A percentile compares a stretch with the other conserved stretches of the same genome.
These are phyloP conservation scores for Centropus unirufus DNA, from an alignment of 2,113 vertebrate genomes.

Conservation along the genomic window DNA sequence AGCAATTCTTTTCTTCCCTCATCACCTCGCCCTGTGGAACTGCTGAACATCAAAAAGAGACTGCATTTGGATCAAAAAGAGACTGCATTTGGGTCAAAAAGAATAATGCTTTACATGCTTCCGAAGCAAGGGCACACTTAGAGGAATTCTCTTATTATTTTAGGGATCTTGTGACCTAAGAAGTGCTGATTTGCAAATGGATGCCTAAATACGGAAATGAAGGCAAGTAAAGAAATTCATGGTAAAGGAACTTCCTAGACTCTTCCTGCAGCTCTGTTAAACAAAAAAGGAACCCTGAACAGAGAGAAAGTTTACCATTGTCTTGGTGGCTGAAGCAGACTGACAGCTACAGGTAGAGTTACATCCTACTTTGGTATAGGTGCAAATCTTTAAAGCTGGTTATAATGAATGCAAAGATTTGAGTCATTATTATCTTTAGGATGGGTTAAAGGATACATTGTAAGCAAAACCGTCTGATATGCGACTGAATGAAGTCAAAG, in stretches of 20 bases:
- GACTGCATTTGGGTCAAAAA: background rate
- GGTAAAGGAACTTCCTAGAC: background rate
- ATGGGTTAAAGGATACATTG: conserved; percentile 90
- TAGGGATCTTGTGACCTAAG: background rate
- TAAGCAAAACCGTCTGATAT: conserved; percentile 95
- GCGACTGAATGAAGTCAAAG: conserved; percentile 97
- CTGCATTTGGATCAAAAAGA: background rate
- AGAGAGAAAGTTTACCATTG: background rate
- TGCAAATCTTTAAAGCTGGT: background rate
- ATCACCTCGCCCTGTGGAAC: background rate
- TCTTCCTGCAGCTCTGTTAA: background rate
- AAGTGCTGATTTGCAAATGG: background rate
- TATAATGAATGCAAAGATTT: background rate
- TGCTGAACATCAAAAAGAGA: background rate
- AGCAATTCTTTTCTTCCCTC: background rate
- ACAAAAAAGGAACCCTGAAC: background rate
- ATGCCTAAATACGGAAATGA: background rate
- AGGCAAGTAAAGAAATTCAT: background rate
- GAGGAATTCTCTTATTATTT: background rate
- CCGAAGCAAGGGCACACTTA: background rate
- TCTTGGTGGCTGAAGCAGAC: background rate
- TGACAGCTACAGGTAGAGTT: background rate
- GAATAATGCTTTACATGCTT: background rate
- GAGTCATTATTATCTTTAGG: background rate
- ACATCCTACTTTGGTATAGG: background rate